phyloP scores from a whole-genome alignment of 2,797 vertebrate species.

The Mus caroli region DNA sequence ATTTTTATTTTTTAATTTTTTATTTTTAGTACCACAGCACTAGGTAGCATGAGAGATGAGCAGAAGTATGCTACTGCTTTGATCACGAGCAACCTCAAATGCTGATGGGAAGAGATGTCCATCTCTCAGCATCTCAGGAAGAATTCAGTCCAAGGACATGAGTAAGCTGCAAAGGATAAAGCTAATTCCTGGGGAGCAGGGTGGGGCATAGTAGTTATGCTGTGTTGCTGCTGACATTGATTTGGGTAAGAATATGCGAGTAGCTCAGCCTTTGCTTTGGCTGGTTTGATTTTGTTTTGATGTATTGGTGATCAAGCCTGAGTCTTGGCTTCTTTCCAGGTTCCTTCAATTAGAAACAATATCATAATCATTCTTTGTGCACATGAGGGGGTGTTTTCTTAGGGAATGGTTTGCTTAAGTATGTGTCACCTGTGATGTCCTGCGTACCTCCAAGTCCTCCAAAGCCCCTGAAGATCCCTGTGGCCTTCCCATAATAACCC shows the following conservation, averaged over 20 bases:
- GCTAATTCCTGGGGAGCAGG: background rate
- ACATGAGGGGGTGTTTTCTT: background rate
- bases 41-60: background rate
- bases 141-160: background rate
- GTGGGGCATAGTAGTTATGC: fast-evolving
- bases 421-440: background rate
- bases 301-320: too few species aligned
- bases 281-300: background rate
- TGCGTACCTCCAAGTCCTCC: background rate
- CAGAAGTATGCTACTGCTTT: background rate
- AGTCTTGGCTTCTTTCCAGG: background rate
- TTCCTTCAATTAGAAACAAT: background rate
- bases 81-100: background rate
- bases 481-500: background rate
- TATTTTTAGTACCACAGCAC: background rate
- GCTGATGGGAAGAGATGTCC: background rate
- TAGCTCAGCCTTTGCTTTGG: background rate
- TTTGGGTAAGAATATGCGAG: background rate
- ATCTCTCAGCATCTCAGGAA: background rate
- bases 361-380: background rate
- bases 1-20: background rate
- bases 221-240: background rate
- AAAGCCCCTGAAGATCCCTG: background rate
- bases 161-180: background rate
- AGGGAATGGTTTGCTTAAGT: fast-evolving